phyloP scores from a whole-genome alignment of 2,888 invertebrate genomes.

The Caenorhabditis sp. region DNA sequence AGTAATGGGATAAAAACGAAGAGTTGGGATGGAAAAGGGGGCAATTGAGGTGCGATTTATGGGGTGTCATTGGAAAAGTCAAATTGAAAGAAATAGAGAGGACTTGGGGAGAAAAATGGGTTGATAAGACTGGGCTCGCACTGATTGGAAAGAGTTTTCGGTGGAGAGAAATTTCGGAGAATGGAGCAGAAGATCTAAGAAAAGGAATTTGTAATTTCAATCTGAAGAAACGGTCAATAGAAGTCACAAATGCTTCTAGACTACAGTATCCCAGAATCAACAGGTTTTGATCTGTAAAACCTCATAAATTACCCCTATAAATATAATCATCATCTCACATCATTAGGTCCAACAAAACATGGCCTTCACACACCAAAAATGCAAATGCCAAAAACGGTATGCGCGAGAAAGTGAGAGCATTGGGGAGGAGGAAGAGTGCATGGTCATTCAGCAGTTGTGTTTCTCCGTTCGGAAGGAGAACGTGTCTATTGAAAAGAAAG shows the following conservation, averaged over 20 bases:
- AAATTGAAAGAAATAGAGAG: slow-evolving; percentile 16
- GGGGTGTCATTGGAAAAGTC: slow-evolving; percentile 41
- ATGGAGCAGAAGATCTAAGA: no score
- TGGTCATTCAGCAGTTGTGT: slow-evolving; percentile 39
- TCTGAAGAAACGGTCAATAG: no score
- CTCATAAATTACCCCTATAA: no score
- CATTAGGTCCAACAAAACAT: not conserved
- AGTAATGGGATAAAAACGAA: slow-evolving; percentile 42
- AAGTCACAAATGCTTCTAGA: no score
- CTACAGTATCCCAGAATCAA: no score
- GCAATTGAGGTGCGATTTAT: slow-evolving; percentile 48
- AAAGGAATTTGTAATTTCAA: no score
- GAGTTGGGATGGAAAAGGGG: slow-evolving; percentile 18
- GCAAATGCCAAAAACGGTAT: slow-evolving; percentile 38
- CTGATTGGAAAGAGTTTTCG: slow-evolving; percentile 3
- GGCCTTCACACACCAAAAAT: slow-evolving; percentile 12
- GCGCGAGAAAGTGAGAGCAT: slow-evolving; percentile 54
- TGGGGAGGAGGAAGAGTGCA: slow-evolving; percentile 26
- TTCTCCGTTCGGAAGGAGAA: slow-evolving; percentile 23
- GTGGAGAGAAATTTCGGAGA: not conserved
- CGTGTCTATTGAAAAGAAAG: slow-evolving; percentile 35
- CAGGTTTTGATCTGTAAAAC: no score
- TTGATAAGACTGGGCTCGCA: slow-evolving; percentile 22
- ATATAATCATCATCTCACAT: not conserved
- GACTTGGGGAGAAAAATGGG: not conserved